phyloP scores from a whole-genome alignment of 2,888 invertebrate genomes.

The Plebejus melissa region DNA sequence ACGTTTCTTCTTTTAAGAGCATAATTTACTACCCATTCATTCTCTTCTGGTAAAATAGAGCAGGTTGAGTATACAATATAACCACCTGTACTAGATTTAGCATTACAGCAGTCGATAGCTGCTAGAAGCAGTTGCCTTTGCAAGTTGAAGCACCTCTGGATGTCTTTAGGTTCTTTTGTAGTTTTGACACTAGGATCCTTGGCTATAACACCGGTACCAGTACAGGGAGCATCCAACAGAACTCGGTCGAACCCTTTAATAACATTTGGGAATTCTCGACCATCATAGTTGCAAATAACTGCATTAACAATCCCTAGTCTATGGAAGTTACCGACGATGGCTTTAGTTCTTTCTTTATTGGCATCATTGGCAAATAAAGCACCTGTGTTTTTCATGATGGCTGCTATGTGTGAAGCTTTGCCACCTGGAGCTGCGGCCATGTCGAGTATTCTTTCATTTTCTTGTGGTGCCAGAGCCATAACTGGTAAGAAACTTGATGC shows the following conservation, averaged over 20 bases:
- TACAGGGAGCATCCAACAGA: conserved; percentile 97
- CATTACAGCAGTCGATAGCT: conserved; percentile 98
- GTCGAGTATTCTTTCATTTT: conserved; percentile 95
- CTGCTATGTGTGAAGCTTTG: conserved; percentile 98
- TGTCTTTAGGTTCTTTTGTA: conserved; percentile 92
- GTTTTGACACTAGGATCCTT: conserved; percentile 98
- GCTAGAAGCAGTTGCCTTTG: conserved; percentile 95
- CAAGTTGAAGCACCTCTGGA: conserved; percentile 93
- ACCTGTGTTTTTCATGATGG: conserved; percentile 99
- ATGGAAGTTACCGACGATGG: conserved; percentile 97
- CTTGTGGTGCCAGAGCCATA: conserved; percentile 98
- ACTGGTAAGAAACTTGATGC: conserved; percentile 98
- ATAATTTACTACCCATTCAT: conserved; percentile 98
- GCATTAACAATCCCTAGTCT: conserved; percentile 97
- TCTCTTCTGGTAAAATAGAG: conserved; percentile 98
- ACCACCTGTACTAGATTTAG: conserved; percentile 94
- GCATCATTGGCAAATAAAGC: conserved; percentile 97
- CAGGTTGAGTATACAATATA: conserved; percentile 99
- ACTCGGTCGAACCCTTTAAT: conserved; percentile 97
- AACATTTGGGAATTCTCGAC: conserved; percentile 88
- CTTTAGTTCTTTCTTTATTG: conserved; percentile 92
- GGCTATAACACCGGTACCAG: conserved; percentile 98
- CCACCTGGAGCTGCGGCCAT: conserved; percentile 99
- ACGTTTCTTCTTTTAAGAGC: conserved; percentile 95
- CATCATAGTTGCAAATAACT: conserved; percentile 93